phyloP scores from a whole-genome alignment of 2,797 vertebrate genomes.

The Pampus argenteus region DNA sequence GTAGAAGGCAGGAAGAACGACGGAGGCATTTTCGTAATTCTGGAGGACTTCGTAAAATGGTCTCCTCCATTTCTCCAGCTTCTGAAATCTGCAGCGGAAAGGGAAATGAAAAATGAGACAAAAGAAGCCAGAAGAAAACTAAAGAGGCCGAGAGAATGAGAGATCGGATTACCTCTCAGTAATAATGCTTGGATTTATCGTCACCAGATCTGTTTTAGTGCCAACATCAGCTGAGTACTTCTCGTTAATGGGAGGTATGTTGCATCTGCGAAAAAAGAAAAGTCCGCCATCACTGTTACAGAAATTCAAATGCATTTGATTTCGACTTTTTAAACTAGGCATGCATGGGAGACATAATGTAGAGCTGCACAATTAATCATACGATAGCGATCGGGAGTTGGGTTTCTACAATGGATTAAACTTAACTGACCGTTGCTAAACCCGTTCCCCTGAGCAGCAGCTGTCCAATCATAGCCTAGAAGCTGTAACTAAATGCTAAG shows the following conservation, averaged over 20 bases:
- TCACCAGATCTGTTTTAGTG: slow-evolving; percentile 97
- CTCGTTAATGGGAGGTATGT: slow-evolving; percentile 95
- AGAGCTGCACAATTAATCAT: slow-evolving; percentile 14
- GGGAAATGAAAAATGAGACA: slow-evolving; percentile 5
- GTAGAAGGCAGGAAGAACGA: slow-evolving; percentile 98
- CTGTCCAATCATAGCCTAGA: neutral
- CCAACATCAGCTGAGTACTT: slow-evolving; percentile 94
- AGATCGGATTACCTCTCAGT: slow-evolving; percentile 89
- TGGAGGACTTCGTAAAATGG: slow-evolving; percentile 94
- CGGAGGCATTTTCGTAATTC: slow-evolving; percentile 94
- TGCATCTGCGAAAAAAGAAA: slow-evolving; percentile 87
- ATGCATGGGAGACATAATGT: neutral
- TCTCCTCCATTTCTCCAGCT: slow-evolving; percentile 97
- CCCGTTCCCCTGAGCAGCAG: no score
- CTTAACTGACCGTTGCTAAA: neutral
- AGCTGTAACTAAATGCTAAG: no score
- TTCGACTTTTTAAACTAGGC: neutral
- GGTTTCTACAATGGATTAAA: neutral
- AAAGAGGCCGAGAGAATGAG: neutral
- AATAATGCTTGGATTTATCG: slow-evolving; percentile 98
- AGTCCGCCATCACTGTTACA: neutral
- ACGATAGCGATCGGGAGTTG: neutral
- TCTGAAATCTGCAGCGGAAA: slow-evolving; percentile 89
- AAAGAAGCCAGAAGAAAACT: neutral
- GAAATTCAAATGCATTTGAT: neutral